A percentile compares a stretch with the other conserved stretches of the same genome.
Evolutionary conservation across 2,888 invertebrate genomes (phyloP).

Genomic region (Acleris laterana): DNA sequence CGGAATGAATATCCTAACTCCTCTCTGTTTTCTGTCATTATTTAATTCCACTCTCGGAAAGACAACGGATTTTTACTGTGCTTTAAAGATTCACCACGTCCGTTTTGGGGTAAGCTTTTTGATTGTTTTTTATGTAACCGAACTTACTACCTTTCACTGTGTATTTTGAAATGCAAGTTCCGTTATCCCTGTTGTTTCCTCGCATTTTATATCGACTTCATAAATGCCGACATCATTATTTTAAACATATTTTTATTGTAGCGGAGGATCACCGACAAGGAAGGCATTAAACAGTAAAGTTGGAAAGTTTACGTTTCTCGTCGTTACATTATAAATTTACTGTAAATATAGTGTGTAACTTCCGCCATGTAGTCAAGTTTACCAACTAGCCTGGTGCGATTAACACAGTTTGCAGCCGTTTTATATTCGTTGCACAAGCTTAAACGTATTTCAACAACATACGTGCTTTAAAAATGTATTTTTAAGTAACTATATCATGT

Average conservation of each 20-base stretch:
- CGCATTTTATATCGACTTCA: no score
- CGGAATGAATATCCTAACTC: no score
- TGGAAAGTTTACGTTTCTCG: constrained; percentile 18
- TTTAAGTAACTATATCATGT: constrained; percentile 1
- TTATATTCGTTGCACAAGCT: constrained; percentile 28
- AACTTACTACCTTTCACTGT: no score
- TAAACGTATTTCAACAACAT: constrained; percentile 27
- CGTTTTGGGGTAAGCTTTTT: no score
- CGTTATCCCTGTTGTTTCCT: no score
- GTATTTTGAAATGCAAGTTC: no score
- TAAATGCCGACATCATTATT: no score
- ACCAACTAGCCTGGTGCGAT: constrained; percentile 23
- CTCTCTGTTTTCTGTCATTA: not conserved
- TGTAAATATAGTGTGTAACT: constrained; percentile 18
- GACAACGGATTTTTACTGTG: no score
- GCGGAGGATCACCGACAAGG: constrained; percentile 4
- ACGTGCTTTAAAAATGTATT: constrained; percentile 22
- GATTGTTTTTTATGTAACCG: no score
- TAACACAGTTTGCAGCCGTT: constrained; percentile 26
- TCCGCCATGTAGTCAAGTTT: constrained; percentile 18
- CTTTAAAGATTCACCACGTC: no score
- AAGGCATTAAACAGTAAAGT: constrained; percentile 24
- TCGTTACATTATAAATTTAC: constrained; percentile 9
- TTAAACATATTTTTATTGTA: no score
- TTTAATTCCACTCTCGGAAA: no score